Evolutionary conservation across 1,140 invertebrate species (phyloP).

Genomic region (Pseudomyrmex gracilis): DNA sequence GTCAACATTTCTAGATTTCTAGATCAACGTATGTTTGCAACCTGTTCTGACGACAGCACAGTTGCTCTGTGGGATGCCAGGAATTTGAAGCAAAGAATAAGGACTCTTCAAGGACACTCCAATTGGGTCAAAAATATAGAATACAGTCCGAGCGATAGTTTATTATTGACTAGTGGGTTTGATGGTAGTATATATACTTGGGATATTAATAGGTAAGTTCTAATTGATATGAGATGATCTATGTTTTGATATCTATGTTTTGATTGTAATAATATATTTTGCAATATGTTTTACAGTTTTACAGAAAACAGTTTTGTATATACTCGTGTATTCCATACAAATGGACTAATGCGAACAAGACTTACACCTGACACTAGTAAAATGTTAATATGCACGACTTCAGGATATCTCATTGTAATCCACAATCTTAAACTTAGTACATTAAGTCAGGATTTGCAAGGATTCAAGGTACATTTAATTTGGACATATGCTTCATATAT

Average conservation of each 20-base stretch:
- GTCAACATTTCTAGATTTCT: constrained; percentile 89
- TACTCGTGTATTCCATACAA: constrained; percentile 93
- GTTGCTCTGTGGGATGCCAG: constrained; percentile 96
- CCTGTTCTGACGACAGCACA: constrained; percentile 96
- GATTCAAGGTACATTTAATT: constrained; percentile 90
- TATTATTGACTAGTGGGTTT: constrained; percentile 96
- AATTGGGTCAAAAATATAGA: constrained; percentile 99
- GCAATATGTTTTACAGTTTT: constrained; percentile 83
- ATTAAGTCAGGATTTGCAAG: constrained; percentile 92
- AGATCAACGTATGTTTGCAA: constrained; percentile 95
- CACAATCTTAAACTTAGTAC: constrained; percentile 94
- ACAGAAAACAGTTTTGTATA: constrained; percentile 92
- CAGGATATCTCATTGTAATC: constrained; percentile 95
- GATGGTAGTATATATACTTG: constrained; percentile 97
- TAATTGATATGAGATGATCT: not conserved
- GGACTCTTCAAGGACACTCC: constrained; percentile 93
- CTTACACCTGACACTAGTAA: constrained; percentile 94
- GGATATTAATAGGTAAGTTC: constrained; percentile 94
- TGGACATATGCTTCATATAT: not conserved
- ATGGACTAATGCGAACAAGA: constrained; percentile 95
- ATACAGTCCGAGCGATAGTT: constrained; percentile 93
- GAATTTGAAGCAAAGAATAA: constrained; percentile 91
- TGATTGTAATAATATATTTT: constrained; percentile 41
- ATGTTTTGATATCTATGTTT: constrained; percentile 9
- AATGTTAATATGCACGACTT: constrained; percentile 95